Evolutionary conservation across 1,140 invertebrate species (phyloP).

Genomic region (Eufriesea mexicana): DNA sequence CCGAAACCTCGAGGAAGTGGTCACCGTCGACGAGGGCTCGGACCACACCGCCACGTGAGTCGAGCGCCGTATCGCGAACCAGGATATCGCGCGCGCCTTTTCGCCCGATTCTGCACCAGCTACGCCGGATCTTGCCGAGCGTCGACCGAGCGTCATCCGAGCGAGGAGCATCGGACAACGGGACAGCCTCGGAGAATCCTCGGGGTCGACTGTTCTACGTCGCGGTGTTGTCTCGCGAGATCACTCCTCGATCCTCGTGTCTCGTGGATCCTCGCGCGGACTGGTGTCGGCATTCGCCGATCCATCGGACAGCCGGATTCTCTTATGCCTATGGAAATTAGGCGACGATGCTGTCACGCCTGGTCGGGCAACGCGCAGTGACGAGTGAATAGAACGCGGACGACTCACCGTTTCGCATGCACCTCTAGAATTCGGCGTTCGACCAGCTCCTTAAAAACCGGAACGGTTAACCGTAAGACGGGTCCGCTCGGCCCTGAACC

Average conservation of each 20-base stretch:
- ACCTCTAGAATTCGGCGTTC: too few relatives aligned
- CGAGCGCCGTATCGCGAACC: slow-evolving; percentile 54
- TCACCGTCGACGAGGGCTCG: slow-evolving; percentile 62
- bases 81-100: slow-evolving; percentile 52
- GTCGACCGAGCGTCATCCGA: background rate
- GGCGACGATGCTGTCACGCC: background rate
- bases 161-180: background rate
- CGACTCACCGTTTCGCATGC: background rate
- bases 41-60: slow-evolving; percentile 74
- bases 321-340: background rate
- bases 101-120: slow-evolving; percentile 4
- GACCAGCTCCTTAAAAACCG: background rate
- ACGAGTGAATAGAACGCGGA: background rate
- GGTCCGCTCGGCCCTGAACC: background rate
- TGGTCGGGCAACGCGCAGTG: background rate
- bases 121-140: background rate
- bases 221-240: background rate
- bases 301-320: background rate
- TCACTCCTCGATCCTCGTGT: too few relatives aligned
- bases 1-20: slow-evolving; percentile 66
- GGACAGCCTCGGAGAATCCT: background rate
- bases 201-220: background rate
- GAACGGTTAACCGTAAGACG: background rate
- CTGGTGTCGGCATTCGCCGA: too few relatives aligned
- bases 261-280: too few relatives aligned